phyloP scores from a whole-genome alignment of 2,888 invertebrate species.

The Macaria notata region DNA sequence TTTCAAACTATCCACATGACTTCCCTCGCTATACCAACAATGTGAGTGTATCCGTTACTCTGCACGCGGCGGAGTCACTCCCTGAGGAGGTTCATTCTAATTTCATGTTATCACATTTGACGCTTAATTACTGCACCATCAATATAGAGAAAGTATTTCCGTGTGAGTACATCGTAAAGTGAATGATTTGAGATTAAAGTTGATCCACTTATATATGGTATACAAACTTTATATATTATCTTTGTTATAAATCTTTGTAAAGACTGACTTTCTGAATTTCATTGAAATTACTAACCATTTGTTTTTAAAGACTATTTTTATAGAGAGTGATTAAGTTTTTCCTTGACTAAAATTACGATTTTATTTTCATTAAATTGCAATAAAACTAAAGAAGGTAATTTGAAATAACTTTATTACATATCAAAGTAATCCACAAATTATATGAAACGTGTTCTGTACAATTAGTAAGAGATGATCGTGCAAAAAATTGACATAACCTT shows the following conservation, averaged over 20 bases:
- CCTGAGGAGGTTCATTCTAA: slow-evolving; percentile 9
- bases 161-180: neutral
- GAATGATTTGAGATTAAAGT: neutral
- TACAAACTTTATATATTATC: no score
- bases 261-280: no score
- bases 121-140: slow-evolving; percentile 13
- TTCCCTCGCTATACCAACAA: slow-evolving; percentile 5
- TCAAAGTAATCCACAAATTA: slow-evolving; percentile 54
- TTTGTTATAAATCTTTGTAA: neutral
- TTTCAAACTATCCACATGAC: neutral
- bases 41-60: slow-evolving; percentile 3
- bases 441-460: slow-evolving; percentile 70
- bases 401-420: slow-evolving; percentile 71
- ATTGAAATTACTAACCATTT: no score
- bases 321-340: no score
- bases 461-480: slow-evolving; percentile 72
- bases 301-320: no score
- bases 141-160: slow-evolving; percentile 5
- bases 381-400: slow-evolving; percentile 24
- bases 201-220: neutral
- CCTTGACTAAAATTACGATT: neutral
- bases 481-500: slow-evolving; percentile 80
- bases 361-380: slow-evolving; percentile 1
- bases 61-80: slow-evolving; percentile 8
- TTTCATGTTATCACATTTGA: slow-evolving; percentile 13